phyloP scores from a whole-genome alignment of 1,140 invertebrate species.

The Daktulosphaira vitifoliae region DNA sequence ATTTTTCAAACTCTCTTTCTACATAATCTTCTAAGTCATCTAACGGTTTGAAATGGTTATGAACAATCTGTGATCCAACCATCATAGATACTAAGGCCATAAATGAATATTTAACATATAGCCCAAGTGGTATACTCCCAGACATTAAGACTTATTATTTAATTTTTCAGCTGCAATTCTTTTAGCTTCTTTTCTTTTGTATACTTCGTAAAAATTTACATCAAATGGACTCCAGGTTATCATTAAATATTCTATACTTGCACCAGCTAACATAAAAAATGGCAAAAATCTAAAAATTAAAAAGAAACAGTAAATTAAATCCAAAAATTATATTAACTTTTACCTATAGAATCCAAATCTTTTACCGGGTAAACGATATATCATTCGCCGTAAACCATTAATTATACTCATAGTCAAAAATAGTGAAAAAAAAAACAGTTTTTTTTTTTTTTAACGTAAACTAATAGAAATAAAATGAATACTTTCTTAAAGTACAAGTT shows the following conservation, averaged over 20 bases:
- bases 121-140: background rate
- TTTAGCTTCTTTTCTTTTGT: constrained; percentile 13
- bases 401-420: too few relatives aligned
- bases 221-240: constrained; percentile 18
- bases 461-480: too few relatives aligned
- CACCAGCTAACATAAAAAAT: background rate
- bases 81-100: constrained; percentile 9
- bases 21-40: constrained; percentile 23
- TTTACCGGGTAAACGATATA: constrained; percentile 12
- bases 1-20: constrained; percentile 15
- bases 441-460: too few relatives aligned
- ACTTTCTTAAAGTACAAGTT: too few relatives aligned
- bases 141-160: background rate
- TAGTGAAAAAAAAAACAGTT: too few relatives aligned
- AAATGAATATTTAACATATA: background rate
- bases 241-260: constrained; percentile 14
- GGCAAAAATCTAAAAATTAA: constrained; percentile 5
- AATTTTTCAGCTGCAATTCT: background rate
- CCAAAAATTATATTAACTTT: background rate
- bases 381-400: background rate
- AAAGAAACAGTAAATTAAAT: background rate
- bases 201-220: constrained; percentile 28
- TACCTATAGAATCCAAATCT: constrained; percentile 20
- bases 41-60: background rate
- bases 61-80: constrained; percentile 13